Percentiles rank a stretch among this genome's conserved stretches.
Evolutionary conservation across 2,113 vertebrate species (phyloP).

Genomic region (Pygoscelis antarcticus): DNA sequence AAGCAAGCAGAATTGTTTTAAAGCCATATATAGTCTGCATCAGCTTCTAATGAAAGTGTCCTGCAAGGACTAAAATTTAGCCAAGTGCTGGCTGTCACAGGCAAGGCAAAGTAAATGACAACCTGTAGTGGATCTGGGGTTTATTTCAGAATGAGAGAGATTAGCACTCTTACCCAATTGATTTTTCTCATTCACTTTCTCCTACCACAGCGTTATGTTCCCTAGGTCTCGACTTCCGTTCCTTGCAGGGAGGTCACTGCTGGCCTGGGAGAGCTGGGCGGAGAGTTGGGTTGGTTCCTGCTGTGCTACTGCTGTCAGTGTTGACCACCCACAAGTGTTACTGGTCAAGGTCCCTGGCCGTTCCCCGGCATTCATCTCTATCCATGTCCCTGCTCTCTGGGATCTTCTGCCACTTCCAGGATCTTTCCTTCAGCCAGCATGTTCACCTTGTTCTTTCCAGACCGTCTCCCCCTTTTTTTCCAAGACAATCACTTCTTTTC

Average conservation of each 20-base stretch:
- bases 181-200: not conserved
- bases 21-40: not conserved
- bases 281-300: not conserved
- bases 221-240: not conserved
- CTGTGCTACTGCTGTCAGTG: not conserved
- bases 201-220: not conserved
- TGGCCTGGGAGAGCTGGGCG: not conserved
- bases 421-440: not conserved
- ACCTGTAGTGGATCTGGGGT: not conserved
- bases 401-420: not conserved
- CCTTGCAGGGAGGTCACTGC: not conserved
- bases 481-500: not conserved
- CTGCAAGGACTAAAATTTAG: not conserved
- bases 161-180: not conserved
- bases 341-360: not conserved
- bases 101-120: not conserved
- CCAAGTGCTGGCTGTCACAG: not conserved
- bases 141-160: not conserved
- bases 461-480: not conserved
- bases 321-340: not conserved
- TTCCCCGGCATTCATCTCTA: not conserved
- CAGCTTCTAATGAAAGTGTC: not conserved
- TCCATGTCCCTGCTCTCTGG: not conserved
- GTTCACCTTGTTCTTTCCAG: not conserved
- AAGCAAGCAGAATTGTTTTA: not conserved